Base-by-base conservation (phyloP, 2,888 invertebrate species). In the Oasisia sp. region DNA sequence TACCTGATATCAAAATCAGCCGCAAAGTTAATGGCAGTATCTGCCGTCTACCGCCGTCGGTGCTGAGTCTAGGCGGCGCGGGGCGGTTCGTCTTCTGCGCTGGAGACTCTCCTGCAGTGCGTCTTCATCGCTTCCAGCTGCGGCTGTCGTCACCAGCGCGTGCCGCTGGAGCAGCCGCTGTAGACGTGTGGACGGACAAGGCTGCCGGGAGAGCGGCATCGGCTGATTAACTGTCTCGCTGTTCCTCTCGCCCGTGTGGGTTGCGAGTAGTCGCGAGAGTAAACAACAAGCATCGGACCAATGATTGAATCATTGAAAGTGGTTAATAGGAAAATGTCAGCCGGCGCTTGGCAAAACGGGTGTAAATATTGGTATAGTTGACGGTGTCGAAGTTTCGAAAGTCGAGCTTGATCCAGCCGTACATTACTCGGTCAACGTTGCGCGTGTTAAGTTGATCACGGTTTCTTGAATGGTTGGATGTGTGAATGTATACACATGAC, bases 1-100 rank as follows among this genome's bases (percentile, higher is more conserved):
- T 74, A 74, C 74, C 74, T 74, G 74, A 74, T 74, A 74, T 74
- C 74, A 27, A 74, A 74, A 74, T 74, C 19, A 74, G 74, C 74
- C 74, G 74, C 74, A 74, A 74, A 19, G 0, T 74, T 74, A 74
- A 74, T 74, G 74, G 4, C 74, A 74, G 74, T 74, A 74, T 74
- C 74, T 19, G 74, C 74, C 74, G 74, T 1, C 27, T 27, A 27
- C 38, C 38, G 38, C 38, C 38, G 38, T 38, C 38, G 38, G 38
- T 38, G 74, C 2, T 27, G 7, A 74, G 50, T 50, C 50, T 50
- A 12, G 50, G 14, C 50, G 50, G 74, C 74, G 74, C 74, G 27
- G 74, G 0, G 0, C 74, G 27, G 74, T 19, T 74, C 74, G 74
- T 74, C 74, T 74, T 74, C 74, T n/a, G 74, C 27, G 74, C 5